Conservation (phyloP, 2,113 vertebrate species). For the Rhinolophus ferrumequinum region DNA sequence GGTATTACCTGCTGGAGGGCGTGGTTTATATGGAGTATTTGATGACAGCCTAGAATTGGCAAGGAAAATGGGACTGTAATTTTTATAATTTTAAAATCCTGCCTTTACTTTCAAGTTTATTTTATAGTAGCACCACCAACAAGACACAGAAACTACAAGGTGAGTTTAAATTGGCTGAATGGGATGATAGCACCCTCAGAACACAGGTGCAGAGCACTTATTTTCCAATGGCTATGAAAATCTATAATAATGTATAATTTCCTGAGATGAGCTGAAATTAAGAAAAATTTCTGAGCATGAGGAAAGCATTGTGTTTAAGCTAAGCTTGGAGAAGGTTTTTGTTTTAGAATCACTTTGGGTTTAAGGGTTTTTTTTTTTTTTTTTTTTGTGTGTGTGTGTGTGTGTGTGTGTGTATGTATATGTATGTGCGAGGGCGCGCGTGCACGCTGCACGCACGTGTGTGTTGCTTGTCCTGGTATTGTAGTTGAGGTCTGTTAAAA, state of each 20-base stretch:
- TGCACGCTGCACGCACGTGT: no score
- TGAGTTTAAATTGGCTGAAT: neutral
- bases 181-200: neutral
- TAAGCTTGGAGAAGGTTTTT: neutral
- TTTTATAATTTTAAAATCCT: neutral
- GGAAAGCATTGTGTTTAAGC: neutral
- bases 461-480: neutral
- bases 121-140: neutral
- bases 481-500: neutral
- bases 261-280: slow-evolving; percentile 5
- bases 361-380: neutral
- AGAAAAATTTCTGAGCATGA: neutral
- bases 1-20: no score
- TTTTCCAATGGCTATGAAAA: slow-evolving; percentile 7
- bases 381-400: neutral
- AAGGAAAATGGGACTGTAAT: neutral
- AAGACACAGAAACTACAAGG: neutral
- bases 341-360: neutral
- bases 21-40: no score
- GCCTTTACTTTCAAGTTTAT: neutral
- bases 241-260: neutral
- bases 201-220: neutral
- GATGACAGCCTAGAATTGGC: neutral
- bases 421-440: no score
- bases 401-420: no score